A percentile compares a stretch with the other conserved stretches of the same genome.
phyloP scores from a whole-genome alignment of 2,797 vertebrate species.

The Hydrophis major region DNA sequence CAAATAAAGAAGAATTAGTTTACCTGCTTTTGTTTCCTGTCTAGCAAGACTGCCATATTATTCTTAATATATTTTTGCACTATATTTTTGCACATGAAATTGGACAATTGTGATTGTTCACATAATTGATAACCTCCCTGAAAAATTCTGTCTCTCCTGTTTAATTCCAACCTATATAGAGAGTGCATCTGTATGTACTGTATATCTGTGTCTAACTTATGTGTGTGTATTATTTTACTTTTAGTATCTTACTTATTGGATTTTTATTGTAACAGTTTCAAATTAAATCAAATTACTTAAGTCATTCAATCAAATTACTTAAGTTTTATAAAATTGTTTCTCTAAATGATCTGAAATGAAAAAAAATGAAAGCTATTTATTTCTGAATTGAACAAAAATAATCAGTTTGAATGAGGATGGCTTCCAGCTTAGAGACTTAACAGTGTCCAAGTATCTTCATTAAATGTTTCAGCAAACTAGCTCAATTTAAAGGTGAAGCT shows the following conservation, averaged over 20 bases:
- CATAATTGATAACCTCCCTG: background rate
- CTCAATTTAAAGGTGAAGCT: slow-evolving; percentile 51
- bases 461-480: slow-evolving; percentile 48
- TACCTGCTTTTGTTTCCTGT: background rate
- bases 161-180: background rate
- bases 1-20: background rate
- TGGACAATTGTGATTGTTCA: background rate
- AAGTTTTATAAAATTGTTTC: background rate
- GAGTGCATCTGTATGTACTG: background rate
- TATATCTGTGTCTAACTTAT: background rate
- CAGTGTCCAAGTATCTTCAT: slow-evolving; percentile 22
- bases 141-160: background rate
- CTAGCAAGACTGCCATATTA: background rate
- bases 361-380: too few relatives aligned
- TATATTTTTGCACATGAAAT: background rate
- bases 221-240: background rate
- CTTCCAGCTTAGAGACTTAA: background rate
- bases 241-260: background rate
- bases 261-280: background rate
- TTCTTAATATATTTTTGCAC: background rate
- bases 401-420: background rate
- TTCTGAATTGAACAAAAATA: background rate
- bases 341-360: background rate
- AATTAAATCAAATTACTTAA: background rate
- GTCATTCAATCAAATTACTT: background rate